Conservation (phyloP, 2,797 vertebrate species). For the Falco biarmicus region DNA sequence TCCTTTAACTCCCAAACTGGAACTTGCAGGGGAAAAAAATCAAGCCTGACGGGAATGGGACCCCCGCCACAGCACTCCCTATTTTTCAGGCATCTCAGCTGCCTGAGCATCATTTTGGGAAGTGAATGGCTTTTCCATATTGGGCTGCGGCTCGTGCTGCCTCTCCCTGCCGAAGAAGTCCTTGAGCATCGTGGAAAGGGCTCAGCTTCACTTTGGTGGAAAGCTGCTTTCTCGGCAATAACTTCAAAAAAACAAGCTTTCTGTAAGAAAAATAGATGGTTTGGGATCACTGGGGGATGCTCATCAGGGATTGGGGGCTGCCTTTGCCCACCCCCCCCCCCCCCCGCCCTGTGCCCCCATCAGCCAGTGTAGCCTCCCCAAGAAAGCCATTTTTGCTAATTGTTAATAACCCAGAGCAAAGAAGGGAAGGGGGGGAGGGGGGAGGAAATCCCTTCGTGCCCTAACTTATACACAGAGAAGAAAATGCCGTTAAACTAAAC, state of each 20-base stretch:
- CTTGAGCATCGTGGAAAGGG: not conserved
- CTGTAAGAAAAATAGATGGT: not conserved
- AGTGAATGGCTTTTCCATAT: not conserved
- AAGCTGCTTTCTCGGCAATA: not conserved
- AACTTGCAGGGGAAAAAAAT: not conserved
- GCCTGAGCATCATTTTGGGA: accelerated
- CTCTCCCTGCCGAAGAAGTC: not conserved
- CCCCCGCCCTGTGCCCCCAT: not conserved
- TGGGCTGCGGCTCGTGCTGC: not conserved
- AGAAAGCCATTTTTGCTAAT: not conserved
- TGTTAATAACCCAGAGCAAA: not conserved
- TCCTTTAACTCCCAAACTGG: not conserved
- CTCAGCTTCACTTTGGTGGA: not conserved
- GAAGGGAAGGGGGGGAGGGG: not conserved
- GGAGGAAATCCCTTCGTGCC: not conserved
- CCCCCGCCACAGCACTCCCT: not conserved
- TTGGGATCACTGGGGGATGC: not conserved
- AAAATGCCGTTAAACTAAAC: constrained; percentile 10
- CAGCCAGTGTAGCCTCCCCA: accelerated
- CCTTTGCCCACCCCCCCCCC: accelerated
- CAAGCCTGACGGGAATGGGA: not conserved
- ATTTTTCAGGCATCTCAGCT: not conserved
- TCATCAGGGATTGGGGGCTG: not conserved
- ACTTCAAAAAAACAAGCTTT: not conserved
- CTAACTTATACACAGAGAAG: not conserved